phyloP scores from a whole-genome alignment of 92 coral and sea anemone species.

The Heliopora coerulea region DNA sequence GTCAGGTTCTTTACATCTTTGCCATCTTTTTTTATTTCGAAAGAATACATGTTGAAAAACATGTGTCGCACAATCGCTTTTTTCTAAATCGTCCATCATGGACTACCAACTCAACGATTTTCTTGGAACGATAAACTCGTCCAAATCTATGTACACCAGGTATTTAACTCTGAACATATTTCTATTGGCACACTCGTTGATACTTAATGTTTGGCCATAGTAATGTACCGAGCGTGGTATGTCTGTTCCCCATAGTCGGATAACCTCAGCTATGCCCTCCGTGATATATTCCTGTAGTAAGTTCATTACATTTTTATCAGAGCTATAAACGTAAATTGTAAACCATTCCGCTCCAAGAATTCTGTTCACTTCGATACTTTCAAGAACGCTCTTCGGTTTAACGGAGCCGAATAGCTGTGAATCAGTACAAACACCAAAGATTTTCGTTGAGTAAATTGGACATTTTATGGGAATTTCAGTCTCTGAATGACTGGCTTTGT shows the following conservation, averaged over 20 bases:
- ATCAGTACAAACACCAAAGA: constrained; percentile 23
- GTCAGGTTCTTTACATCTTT: background rate
- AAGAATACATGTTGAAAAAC: constrained; percentile 14
- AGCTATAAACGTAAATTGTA: background rate
- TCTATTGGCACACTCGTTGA: constrained; percentile 20
- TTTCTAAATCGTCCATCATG: constrained; percentile 6
- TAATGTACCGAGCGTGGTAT: background rate
- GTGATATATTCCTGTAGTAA: constrained; percentile 16
- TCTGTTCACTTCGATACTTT: constrained; percentile 25
- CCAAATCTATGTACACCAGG: constrained; percentile 23
- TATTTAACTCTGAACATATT: too few species aligned
- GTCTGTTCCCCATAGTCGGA: background rate
- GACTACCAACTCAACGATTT: constrained; percentile 3
- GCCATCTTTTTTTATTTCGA: background rate
- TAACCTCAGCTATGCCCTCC: constrained; percentile 2
- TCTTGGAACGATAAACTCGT: constrained; percentile 23
- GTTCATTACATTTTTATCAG: background rate
- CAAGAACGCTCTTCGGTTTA: background rate
- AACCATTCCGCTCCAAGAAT: constrained; percentile 10
- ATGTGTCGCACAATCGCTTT: background rate
- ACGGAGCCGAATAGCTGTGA: constrained; percentile 13
- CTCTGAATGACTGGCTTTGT: background rate
- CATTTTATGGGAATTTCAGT: constrained; percentile 6
- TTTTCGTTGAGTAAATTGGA: too few species aligned
- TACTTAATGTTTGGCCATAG: background rate